phyloP scores from a whole-genome alignment of 1,140 invertebrate species.

The Oryctes rhinoceros region DNA sequence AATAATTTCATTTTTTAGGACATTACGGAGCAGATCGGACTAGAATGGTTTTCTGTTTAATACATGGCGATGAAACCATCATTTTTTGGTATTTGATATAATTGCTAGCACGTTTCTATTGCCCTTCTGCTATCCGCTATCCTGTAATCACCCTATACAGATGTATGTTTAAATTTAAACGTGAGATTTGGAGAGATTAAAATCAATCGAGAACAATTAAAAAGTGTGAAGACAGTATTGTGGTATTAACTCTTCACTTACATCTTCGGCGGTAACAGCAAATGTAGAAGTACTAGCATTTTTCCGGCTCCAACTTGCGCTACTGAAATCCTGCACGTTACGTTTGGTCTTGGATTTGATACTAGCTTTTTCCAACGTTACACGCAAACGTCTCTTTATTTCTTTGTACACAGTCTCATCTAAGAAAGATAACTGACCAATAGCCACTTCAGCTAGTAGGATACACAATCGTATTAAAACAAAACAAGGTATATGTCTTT shows the following conservation, averaged over 20 bases:
- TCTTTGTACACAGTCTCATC: slow-evolving; percentile 57
- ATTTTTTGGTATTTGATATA: too few relatives aligned
- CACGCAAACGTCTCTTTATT: slow-evolving; percentile 51
- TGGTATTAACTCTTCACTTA: slow-evolving; percentile 11
- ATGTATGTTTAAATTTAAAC: too few relatives aligned
- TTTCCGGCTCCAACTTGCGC: slow-evolving; percentile 32
- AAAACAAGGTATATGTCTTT: slow-evolving; percentile 42
- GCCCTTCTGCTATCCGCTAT: too few relatives aligned
- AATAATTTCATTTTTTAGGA: too few relatives aligned
- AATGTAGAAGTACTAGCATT: not conserved
- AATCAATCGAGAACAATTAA: too few relatives aligned
- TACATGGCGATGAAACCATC: too few relatives aligned
- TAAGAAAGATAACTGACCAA: slow-evolving; percentile 53
- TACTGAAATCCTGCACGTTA: slow-evolving; percentile 40
- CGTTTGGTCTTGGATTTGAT: slow-evolving; percentile 48
- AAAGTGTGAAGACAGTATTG: too few relatives aligned
- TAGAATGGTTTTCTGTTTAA: too few relatives aligned
- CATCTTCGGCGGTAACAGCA: not conserved
- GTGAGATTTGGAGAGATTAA: too few relatives aligned
- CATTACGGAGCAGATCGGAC: too few relatives aligned
- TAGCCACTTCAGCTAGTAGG: slow-evolving; percentile 52
- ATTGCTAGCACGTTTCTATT: too few relatives aligned
- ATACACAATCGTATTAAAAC: slow-evolving; percentile 50
- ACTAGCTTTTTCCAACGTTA: slow-evolving; percentile 19
- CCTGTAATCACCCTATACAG: too few relatives aligned